Percentiles rank a stretch among this genome's conserved stretches.
Evolutionary conservation across 1,140 invertebrate species (phyloP).

Genomic region (Aphelenchoides avenae): DNA sequence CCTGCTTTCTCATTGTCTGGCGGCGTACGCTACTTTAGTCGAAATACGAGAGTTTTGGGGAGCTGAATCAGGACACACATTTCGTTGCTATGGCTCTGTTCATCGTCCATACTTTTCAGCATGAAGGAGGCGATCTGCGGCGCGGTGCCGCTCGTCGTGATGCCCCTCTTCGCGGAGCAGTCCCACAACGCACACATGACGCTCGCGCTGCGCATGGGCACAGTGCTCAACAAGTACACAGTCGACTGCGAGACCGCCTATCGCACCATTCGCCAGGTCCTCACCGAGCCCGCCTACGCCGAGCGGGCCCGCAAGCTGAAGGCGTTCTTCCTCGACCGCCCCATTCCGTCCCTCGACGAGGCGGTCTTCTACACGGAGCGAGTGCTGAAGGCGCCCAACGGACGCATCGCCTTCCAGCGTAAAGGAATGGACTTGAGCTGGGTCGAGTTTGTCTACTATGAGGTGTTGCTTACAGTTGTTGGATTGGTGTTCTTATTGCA

Average conservation of each 20-base stretch:
- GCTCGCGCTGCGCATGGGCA: constrained; percentile 14
- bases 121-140: constrained; percentile 44
- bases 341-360: constrained; percentile 10
- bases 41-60: too few species aligned
- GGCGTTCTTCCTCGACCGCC: constrained; percentile 14
- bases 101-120: constrained; percentile 7
- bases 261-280: constrained; percentile 8
- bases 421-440: constrained; percentile 17
- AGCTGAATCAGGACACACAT: too few species aligned
- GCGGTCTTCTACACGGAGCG: constrained; percentile 3
- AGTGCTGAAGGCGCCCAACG: background rate
- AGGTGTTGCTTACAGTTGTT: too few species aligned
- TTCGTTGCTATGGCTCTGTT: too few species aligned
- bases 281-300: constrained; percentile 8
- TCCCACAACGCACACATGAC: constrained; percentile 18
- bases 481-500: too few species aligned
- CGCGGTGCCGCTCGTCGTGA: constrained; percentile 62
- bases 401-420: constrained; percentile 6
- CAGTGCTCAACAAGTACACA: constrained; percentile 19
- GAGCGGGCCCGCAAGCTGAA: background rate
- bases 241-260: constrained; percentile 3
- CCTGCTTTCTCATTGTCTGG: too few species aligned
- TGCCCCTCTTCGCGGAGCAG: constrained; percentile 63
- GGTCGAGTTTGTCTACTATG: constrained; percentile 4
- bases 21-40: too few species aligned